Conservation (phyloP, 2,888 invertebrate genomes). For the Xestia rhomboidea region DNA sequence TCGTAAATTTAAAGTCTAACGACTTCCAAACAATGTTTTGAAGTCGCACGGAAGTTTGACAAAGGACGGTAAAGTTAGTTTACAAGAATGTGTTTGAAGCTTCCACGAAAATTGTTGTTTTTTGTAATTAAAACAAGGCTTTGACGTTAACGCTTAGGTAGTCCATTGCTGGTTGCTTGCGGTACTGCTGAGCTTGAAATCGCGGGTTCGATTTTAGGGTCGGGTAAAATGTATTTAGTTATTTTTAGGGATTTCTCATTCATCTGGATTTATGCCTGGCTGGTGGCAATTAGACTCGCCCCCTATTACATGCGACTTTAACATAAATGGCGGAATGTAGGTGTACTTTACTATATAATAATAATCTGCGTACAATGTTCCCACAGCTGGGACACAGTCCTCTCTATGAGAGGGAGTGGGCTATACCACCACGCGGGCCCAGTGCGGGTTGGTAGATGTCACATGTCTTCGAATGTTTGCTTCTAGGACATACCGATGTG, state of each 20-base stretch:
- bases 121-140: slow-evolving; percentile 1
- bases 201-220: not conserved
- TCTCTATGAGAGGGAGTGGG: too few relatives aligned
- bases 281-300: not conserved
- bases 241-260: not conserved
- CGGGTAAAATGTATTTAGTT: not conserved
- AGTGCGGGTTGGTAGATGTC: too few relatives aligned
- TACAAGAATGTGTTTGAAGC: slow-evolving; percentile 5
- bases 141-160: not conserved
- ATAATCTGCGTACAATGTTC: too few relatives aligned
- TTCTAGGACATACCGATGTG: too few relatives aligned
- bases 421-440: too few relatives aligned
- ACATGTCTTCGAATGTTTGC: too few relatives aligned
- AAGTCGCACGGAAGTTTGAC: slow-evolving; percentile 16
- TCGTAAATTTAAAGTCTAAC: slow-evolving; percentile 38
- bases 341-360: not conserved
- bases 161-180: not conserved
- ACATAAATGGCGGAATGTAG: not conserved
- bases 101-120: not conserved
- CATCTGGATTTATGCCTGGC: not conserved
- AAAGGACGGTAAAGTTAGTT: slow-evolving; percentile 9
- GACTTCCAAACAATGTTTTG: slow-evolving; percentile 26
- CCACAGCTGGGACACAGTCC: too few relatives aligned
- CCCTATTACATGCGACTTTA: not conserved
- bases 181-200: not conserved